These are phyloP conservation scores for Mastacembelus armatus DNA, from an alignment of 2,797 vertebrate genomes.

Conservation along the genomic window DNA sequence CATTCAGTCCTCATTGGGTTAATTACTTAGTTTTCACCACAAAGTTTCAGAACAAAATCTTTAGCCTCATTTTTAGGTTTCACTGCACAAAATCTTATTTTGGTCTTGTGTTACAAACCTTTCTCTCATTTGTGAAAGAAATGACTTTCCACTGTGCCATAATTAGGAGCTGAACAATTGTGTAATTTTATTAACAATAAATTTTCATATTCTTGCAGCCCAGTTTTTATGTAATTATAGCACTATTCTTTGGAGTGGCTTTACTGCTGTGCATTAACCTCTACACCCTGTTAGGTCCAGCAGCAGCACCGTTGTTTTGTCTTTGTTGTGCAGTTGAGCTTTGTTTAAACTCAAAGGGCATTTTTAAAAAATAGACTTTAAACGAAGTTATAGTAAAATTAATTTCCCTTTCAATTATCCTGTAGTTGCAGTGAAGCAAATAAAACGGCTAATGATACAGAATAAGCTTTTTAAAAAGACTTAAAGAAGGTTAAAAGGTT, in stretches of 20 bases:
- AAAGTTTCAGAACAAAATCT: neutral
- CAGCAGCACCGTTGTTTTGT: too few species aligned
- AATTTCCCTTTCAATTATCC: too few species aligned
- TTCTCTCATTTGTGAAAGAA: conserved; percentile 7
- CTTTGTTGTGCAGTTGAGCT: neutral
- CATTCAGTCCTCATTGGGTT: neutral
- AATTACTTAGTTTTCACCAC: conserved; percentile 15
- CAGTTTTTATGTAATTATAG: neutral
- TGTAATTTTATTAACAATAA: neutral
- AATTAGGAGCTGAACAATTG: conserved; percentile 2
- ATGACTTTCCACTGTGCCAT: conserved; percentile 8
- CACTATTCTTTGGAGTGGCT: neutral
- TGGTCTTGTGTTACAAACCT: neutral
- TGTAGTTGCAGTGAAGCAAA: neutral
- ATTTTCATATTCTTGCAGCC: conserved; percentile 12
- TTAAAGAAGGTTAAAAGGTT: too few species aligned
- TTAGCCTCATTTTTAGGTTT: neutral
- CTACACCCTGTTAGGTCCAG: neutral
- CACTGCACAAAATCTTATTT: neutral
- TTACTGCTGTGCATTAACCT: conserved; percentile 3
- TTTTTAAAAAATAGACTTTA: too few species aligned
- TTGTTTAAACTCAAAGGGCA: too few species aligned
- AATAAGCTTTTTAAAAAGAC: too few species aligned
- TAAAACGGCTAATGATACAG: too few species aligned
- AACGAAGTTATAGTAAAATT: too few species aligned